Percentiles rank a stretch among this genome's conserved stretches.
Evolutionary conservation across 2,888 invertebrate species (phyloP).

Genomic region (Caenorhabditis sp.): DNA sequence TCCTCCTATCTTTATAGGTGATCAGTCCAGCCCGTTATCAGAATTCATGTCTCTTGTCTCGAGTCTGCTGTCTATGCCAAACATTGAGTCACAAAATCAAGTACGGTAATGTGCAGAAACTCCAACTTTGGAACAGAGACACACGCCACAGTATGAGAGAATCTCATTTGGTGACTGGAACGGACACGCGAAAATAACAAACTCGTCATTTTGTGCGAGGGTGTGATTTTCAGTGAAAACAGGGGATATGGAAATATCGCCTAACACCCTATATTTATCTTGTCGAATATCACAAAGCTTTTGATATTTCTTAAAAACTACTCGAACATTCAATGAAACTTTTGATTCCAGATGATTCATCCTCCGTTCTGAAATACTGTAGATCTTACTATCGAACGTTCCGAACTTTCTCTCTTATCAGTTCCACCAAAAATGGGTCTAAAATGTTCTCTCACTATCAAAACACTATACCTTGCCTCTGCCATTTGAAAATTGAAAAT

Average conservation of each 20-base stretch:
- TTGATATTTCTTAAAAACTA: too few relatives aligned
- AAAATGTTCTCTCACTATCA: too few relatives aligned
- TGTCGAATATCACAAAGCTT: too few relatives aligned
- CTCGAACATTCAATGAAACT: too few relatives aligned
- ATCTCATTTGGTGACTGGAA: neutral
- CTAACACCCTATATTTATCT: neutral
- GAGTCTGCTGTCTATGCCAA: conserved; percentile 15
- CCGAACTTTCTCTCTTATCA: too few relatives aligned
- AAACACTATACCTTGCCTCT: too few relatives aligned
- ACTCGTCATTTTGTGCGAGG: conserved; percentile 19
- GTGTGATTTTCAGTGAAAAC: neutral
- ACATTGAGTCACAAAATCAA: neutral
- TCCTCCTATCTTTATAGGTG: conserved; percentile 6
- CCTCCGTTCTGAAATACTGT: too few relatives aligned
- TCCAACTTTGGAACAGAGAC: neutral
- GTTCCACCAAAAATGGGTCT: too few relatives aligned
- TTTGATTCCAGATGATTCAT: too few relatives aligned
- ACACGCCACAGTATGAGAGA: too few relatives aligned
- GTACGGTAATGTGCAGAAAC: neutral
- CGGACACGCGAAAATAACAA: conserved; percentile 5
- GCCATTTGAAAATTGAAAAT: too few relatives aligned
- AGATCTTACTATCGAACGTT: too few relatives aligned
- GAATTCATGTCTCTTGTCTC: neutral
- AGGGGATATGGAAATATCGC: neutral
- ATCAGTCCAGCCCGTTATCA: conserved; percentile 8